Evolutionary conservation across 2,797 vertebrate genomes (phyloP), one percentile per base, ranked within the genome.

Genomic region (Sebastes jordani): DNA sequence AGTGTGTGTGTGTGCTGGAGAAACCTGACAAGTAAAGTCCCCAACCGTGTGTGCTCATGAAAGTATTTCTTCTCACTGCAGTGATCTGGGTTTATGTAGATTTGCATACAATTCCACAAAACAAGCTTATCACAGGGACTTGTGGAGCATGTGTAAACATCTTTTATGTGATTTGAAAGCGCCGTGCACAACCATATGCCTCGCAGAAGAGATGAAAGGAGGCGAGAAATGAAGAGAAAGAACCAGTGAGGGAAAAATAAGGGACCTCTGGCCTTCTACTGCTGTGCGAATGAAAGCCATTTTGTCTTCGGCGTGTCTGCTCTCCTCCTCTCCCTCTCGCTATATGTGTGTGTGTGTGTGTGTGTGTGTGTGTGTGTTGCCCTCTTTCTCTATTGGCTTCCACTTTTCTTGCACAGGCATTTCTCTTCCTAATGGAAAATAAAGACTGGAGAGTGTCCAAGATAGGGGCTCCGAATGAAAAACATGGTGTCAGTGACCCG

Each of bases 341-440:
- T 74, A 36, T 74, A 27, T 78, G 29, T 30, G 30, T 34, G 32
- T 75, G 63, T 78, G 11, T 38, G 74, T 69, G 71, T 75, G 74
- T 69, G 71, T 75, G 63, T 78, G 38, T 42, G 38, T 42, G 63
- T 76, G 69, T 52, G 74, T 69, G 8, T 70, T 64, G 67, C 65
- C 1, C 65, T 25, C 64, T 60, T 73, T 82, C 72, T 79, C 61
- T 81, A 72, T 52, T 23, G 2, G 42, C 62, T 76, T 76, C 74
- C 81, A 85, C 79, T 91, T 83, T 73, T 65, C 76, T 77, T 56
- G 75, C 75, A 46, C 64, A 10, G 77, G 72, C 79, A 87, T 88
- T 91, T 92, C 88, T 90, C 88, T 82, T 88, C 75, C 78, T 90
- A 90, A 93, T 93, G 84, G 90, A 91, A 92, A 92, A 88, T 88